These are phyloP conservation scores for Tautogolabrus adspersus DNA, from an alignment of 2,113 vertebrate species.

Conservation along the genomic window DNA sequence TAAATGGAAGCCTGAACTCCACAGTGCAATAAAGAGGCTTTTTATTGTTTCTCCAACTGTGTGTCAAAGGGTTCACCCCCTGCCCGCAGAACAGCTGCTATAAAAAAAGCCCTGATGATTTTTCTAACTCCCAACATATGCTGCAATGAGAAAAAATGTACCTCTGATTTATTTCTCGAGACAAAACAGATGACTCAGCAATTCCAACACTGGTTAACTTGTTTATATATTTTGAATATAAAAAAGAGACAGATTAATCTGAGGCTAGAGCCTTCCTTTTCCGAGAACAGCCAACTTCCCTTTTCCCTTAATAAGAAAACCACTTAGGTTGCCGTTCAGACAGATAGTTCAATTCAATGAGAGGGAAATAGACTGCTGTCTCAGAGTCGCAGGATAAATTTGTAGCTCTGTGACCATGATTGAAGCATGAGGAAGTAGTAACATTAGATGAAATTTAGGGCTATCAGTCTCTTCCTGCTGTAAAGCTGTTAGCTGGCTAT, in stretches of 20 bases:
- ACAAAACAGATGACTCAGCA: slow-evolving; percentile 4
- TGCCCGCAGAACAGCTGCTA: slow-evolving; percentile 22
- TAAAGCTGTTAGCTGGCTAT: slow-evolving; percentile 4
- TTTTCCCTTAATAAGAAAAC: slow-evolving; percentile 61
- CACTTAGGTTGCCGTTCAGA: slow-evolving; percentile 53
- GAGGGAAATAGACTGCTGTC: slow-evolving; percentile 52
- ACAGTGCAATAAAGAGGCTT: slow-evolving; percentile 21
- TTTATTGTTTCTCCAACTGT: slow-evolving; percentile 24
- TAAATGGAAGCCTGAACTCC: slow-evolving; percentile 11
- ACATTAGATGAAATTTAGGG: slow-evolving; percentile 27
- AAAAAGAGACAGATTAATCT: slow-evolving; percentile 13
- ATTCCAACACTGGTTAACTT: slow-evolving; percentile 7
- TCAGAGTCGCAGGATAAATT: slow-evolving; percentile 7
- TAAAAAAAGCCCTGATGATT: slow-evolving; percentile 22
- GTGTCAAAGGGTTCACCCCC: slow-evolving; percentile 26
- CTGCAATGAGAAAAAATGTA: slow-evolving; percentile 3
- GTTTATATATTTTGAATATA: slow-evolving; percentile 10
- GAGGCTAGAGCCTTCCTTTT: slow-evolving; percentile 34
- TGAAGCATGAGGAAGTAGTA: slow-evolving; percentile 47
- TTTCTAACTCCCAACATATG: slow-evolving; percentile 10
- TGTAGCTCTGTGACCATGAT: slow-evolving; percentile 32
- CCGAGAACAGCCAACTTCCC: slow-evolving; percentile 64
- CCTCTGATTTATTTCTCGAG: slow-evolving; percentile 27
- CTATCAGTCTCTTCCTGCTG: slow-evolving; percentile 25
- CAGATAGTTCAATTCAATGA: slow-evolving; percentile 54